Base-by-base conservation (phyloP, 92 coral and sea anemone genomes). In the Phenganax stokvisi region DNA sequence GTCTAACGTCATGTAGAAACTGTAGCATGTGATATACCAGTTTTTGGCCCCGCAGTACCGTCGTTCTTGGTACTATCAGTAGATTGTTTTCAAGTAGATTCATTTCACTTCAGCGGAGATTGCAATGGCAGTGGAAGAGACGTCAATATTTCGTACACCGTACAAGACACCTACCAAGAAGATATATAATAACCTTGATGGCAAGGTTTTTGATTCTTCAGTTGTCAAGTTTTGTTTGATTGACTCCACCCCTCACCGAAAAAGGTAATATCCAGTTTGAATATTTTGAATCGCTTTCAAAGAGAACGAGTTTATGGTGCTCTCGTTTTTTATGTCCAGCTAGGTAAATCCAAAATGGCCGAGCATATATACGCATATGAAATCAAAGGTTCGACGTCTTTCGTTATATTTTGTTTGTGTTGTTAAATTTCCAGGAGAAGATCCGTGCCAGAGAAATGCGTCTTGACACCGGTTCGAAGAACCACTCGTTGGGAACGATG, bases 401-500 rank as follows among this genome's bases (percentile, higher is more conserved):
- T 59, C 27, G 27, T 59, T 59, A 59, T 59, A 13, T 59, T 59
- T 3, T 59, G n/a, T 68, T 68, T 68, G 9, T 56, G 54, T 73
- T 12, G 1, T 37, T 54, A 29, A 51, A 12, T 54, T 53, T 56
- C 51, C 77, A 73, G 61, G 51, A 56, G 44, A 11, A 73, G 51
- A 25, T 53, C 77, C 27, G 77, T 58, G 44, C 8, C 77, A 27
- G 77, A 73, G 54, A 73, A 73, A 20, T 59, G 59, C 51, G 77
- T 73, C 15, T 53, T 73, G 12, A 73, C 77, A 9, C 77, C 77
- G 8, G 77, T 73, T 54, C 77, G 77, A 27, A n/a, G 77, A 58
- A 73, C 77, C 37, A 53, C 77, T 13, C 77, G 77, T 20, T 73
- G 77, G 77, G 77, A 73, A 56, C 77, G 77, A 51, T 53, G 77